A percentile compares a stretch with the other conserved stretches of the same genome.
Evolutionary conservation across 2,113 vertebrate genomes (phyloP).

Genomic region (Anas platyrhynchos): DNA sequence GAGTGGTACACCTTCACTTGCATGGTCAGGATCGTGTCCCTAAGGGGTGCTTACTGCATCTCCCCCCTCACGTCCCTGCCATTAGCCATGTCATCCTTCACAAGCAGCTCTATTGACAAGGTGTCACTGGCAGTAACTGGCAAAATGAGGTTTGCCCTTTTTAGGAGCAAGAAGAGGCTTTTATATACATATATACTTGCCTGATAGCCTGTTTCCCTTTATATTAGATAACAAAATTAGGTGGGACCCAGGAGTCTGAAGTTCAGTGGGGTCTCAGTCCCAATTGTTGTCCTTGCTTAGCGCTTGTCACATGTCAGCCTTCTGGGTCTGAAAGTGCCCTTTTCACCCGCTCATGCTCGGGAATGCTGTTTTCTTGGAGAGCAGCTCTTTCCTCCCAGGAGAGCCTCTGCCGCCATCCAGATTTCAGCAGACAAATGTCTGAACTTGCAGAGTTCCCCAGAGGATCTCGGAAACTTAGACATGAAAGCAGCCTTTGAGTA

Average conservation of each 20-base stretch:
- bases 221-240: background rate
- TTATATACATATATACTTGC: background rate
- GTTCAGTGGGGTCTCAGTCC: background rate
- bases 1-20: background rate
- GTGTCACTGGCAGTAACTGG: background rate
- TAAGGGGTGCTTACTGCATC: background rate
- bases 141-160: background rate
- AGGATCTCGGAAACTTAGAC: slow-evolving; percentile 18
- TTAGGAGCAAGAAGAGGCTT: background rate
- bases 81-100: background rate
- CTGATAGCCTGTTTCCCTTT: background rate
- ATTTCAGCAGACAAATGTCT: background rate
- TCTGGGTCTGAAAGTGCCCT: background rate
- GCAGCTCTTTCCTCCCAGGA: background rate
- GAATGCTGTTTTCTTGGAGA: background rate
- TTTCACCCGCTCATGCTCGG: background rate
- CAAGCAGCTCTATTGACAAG: background rate
- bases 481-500: slow-evolving; percentile 54
- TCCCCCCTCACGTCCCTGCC: background rate
- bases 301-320: background rate
- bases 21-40: background rate
- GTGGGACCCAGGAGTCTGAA: background rate
- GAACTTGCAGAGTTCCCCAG: rapidly evolving
- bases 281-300: background rate
- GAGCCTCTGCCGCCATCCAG: background rate